Percentiles rank a stretch among this genome's conserved stretches.
phyloP scores from a whole-genome alignment of 53 echinoderm and acorn worm genomes.

The Holothuria scabra region DNA sequence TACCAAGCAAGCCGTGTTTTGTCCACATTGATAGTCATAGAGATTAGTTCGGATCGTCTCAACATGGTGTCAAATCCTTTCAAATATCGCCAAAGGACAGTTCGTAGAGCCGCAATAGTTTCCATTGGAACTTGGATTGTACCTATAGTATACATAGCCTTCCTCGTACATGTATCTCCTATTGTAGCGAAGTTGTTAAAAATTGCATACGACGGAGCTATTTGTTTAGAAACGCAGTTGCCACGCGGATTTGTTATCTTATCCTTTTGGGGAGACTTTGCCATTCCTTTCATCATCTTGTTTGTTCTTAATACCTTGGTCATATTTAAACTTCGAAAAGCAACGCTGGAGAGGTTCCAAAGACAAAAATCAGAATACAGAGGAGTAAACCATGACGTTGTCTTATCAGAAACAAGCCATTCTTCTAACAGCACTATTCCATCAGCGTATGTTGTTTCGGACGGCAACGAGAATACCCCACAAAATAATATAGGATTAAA shows the following conservation, averaged over 20 bases:
- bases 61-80: too few species aligned
- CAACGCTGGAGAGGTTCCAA: background rate
- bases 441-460: background rate
- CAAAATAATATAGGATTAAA: too few species aligned
- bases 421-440: background rate
- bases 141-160: background rate
- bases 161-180: background rate
- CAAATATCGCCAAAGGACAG: too few species aligned
- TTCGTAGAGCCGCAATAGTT: background rate
- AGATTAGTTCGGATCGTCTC: too few species aligned
- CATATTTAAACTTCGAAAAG: background rate
- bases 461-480: too few species aligned
- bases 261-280: background rate
- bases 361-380: background rate
- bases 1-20: background rate
- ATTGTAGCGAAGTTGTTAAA: background rate
- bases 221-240: background rate
- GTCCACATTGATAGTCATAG: background rate
- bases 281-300: background rate
- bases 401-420: background rate
- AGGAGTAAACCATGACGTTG: background rate
- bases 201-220: background rate
- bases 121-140: background rate
- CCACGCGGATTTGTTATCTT: background rate
- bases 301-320: background rate